phyloP scores from a whole-genome alignment of 2,797 vertebrate species.

The Stomatorhinus walkeri region DNA sequence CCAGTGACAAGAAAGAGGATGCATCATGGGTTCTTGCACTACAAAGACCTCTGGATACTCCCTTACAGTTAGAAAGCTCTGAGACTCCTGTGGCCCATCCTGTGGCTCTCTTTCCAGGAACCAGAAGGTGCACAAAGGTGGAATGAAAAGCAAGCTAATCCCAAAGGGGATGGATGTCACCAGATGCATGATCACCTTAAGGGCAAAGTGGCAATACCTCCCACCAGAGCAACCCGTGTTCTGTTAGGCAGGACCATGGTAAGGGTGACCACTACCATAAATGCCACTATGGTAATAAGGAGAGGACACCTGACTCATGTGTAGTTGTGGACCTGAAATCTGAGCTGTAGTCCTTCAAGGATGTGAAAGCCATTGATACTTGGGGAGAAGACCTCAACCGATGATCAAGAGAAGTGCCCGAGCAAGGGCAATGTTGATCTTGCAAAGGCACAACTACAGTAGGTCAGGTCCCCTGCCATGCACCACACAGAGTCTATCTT shows the following conservation, averaged over 20 bases:
- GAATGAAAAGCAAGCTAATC: no score
- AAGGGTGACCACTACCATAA: not conserved
- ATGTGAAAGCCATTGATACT: not conserved
- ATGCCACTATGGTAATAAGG: not conserved
- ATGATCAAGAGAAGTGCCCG: not conserved
- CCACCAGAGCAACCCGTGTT: not conserved
- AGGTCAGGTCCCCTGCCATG: no score
- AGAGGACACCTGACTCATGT: not conserved
- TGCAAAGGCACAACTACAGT: no score
- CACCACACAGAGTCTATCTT: not conserved
- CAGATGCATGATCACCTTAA: no score
- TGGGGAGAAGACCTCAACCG: not conserved
- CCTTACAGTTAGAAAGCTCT: no score
- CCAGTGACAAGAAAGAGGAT: no score
- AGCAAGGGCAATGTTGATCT: not conserved
- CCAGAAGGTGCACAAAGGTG: no score
- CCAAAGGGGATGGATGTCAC: no score
- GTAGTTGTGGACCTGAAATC: not conserved
- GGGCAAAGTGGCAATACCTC: not conserved
- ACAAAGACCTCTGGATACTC: no score
- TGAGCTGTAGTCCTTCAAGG: not conserved
- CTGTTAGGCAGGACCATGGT: not conserved
- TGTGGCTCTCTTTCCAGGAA: no score
- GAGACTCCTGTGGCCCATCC: no score
- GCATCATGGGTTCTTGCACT: no score